Evolutionary conservation across 2,888 invertebrate species (phyloP).

Genomic region (Sthenelais limicola): DNA sequence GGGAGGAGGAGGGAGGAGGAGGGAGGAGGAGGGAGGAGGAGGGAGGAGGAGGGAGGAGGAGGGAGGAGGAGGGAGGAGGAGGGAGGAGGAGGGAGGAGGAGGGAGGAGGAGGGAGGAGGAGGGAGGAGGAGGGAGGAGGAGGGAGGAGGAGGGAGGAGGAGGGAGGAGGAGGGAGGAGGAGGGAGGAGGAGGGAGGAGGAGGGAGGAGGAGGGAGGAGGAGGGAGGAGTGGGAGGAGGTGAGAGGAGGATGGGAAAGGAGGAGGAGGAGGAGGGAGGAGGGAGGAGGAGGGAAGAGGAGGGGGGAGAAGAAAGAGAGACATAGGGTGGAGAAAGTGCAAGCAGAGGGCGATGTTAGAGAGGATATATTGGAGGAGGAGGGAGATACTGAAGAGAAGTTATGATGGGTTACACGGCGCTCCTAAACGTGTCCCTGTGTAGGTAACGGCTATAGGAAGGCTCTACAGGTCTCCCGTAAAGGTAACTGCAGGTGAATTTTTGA

Average conservation of each 20-base stretch:
- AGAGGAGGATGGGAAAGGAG: not conserved
- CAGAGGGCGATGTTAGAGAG: not conserved
- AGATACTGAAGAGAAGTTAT: not conserved
- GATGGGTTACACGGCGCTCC: too few species aligned
- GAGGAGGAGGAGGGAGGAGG: not conserved
- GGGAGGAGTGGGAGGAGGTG: not conserved
- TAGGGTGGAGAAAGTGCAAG: too few species aligned
- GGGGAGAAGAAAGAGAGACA: not conserved
- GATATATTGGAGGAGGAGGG: not conserved
- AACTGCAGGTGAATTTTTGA: too few species aligned
- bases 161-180: too few species aligned
- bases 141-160: constrained; percentile 8
- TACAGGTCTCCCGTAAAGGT: too few species aligned
- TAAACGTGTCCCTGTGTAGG: too few species aligned
- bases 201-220: not conserved
- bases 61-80: too few species aligned
- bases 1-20: too few species aligned
- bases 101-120: not conserved
- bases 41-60: too few species aligned
- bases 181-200: not conserved
- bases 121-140: not conserved
- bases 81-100: too few species aligned
- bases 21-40: too few species aligned
- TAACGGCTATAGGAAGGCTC: too few species aligned
- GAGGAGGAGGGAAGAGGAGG: not conserved